Percentiles rank a stretch among this genome's conserved stretches.
Conservation (phyloP, 1,140 invertebrate genomes). For the Brachionus asplanchnoidis region DNA sequence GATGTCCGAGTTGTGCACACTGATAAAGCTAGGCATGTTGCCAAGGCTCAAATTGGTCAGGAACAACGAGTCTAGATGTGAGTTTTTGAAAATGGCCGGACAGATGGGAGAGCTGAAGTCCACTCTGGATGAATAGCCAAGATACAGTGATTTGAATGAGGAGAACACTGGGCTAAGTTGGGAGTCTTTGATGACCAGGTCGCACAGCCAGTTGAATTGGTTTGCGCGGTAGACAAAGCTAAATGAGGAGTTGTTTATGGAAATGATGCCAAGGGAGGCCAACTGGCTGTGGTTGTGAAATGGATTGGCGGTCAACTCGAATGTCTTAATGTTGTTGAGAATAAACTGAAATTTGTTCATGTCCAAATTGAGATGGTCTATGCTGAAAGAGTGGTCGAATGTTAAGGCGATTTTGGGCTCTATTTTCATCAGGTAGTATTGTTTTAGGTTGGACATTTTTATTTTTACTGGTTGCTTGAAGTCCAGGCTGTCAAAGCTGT, state of each 20-base stretch:
- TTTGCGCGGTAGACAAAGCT: neutral
- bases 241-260: neutral
- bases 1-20: neutral
- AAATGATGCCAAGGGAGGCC: neutral
- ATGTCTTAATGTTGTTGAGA: neutral
- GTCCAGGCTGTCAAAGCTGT: neutral
- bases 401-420: neutral
- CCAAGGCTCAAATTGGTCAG: neutral
- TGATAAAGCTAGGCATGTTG: neutral
- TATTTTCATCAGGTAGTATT: neutral
- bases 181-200: neutral
- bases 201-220: neutral
- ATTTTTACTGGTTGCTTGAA: neutral
- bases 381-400: neutral
- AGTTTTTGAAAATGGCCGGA: neutral
- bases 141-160: neutral
- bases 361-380: neutral
- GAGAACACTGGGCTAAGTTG: neutral
- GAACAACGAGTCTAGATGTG: neutral
- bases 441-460: slow-evolving; percentile 23
- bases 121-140: neutral
- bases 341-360: neutral
- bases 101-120: neutral
- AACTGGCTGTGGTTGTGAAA: neutral
- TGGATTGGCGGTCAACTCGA: neutral